Evolutionary conservation across 2,888 invertebrate species (phyloP), one percentile per base, ranked within the genome.

Genomic region (Drosophila lutescens): DNA sequence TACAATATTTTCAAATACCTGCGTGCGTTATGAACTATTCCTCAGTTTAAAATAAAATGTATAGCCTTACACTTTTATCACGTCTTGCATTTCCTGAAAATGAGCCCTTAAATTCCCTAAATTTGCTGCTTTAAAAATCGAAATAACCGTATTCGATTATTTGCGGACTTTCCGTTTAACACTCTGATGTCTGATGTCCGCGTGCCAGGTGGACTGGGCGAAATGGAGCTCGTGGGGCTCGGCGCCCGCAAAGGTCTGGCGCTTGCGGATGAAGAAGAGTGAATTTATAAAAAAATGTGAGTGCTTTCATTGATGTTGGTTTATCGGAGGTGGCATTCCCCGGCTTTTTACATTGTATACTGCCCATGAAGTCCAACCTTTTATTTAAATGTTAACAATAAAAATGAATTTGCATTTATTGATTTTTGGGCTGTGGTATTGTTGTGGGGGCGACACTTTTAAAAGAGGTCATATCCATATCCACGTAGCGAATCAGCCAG

Each of bases 331-430:
- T 69, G 71, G 61, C 71, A 71, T 71, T 47, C 71, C 61, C 62
- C 53, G 30, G 47, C 56, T 56, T 63, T 68, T 63, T 56, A 59
- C 62, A 61, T 70, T 70, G 63, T 60, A 58, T 57, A 46, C 76
- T 75, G 74, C 59, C 55, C 63, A 71, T 62, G 62, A 63, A 72
- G 66, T 57, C 66, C 71, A 57, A 76, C 76, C 72, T 76, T 76
- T 76, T 76, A 76, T 76, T 76, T 76, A 76, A 76, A 71, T 71
- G 76, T 76, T 71, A 75, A 75, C 75, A 75, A 76, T 76, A 66
- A 76, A 76, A 76, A 76, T 65, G 61, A 76, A 76, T 76, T 76
- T 76, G 76, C 76, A 76, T 76, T 67, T 71, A 76, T 76, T 66
- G 76, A 76, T 76, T 76, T 70, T 66, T n/a, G 30, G 32, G n/a